Base-by-base conservation (phyloP, 2,888 invertebrate genomes). In the Blastobasis lacticolella region DNA sequence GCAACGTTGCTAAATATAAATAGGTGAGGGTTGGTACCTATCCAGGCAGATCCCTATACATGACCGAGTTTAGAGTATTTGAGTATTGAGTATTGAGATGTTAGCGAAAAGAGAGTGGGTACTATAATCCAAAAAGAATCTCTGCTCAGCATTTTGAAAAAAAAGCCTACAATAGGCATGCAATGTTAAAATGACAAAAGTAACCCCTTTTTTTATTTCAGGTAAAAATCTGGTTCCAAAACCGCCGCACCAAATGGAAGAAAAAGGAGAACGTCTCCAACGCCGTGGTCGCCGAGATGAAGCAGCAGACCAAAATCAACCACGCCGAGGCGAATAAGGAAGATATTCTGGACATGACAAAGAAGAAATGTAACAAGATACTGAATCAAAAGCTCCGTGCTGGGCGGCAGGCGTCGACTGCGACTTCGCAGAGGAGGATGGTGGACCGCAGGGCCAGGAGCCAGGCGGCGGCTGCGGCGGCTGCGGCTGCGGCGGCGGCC, bases 181-280 rank as follows among this genome's bases (percentile, higher is more conserved):
- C 23, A 23, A 23, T 23, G 23, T 23, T 23, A 23, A n/a, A n/a
- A 23, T 23, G 23, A 23, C 23, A 23, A 42, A 38, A 6, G 1
- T 1, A 40, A 40, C 6, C 1, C 7, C 38, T 9, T 38, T 37
- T 56, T 67, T 66, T 58, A 69, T 90, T 91, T 43, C 91, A 95
- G 95, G 95, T 95, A 66, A 95, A 95, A 86, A 95, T 95, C 62
- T 95, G 95, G 95, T 96, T 96, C 79, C 95, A 95, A 85, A 96
- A 96, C 76, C 90, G 96, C 64, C 80, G 89, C 77, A 89, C 89
- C 52, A 89, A 89, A 66, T 89, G 97, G 79, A 97, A 97, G 88
- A 97, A 97, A 78, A 96, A 96, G 77, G 97, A 97, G 83, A 96
- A 96, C 85, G 93, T 97, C 51, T 92, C 94, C 55, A 96, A 95